These are phyloP conservation scores for Papilio aristodemus DNA, from an alignment of 1,140 invertebrate genomes.

Conservation along the genomic window DNA sequence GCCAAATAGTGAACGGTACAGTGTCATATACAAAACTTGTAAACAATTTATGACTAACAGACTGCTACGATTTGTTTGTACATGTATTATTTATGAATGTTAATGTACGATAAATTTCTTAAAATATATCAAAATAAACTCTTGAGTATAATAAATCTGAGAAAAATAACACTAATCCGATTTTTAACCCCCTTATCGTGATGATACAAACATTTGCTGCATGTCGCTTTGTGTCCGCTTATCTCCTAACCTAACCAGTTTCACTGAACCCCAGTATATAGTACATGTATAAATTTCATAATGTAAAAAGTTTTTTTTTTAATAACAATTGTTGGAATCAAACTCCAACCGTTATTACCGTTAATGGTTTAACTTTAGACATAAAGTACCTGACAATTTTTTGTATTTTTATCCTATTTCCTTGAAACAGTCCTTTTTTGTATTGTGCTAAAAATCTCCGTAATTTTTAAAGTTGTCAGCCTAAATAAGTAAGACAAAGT, in stretches of 20 bases:
- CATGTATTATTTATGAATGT: slow-evolving; percentile 29
- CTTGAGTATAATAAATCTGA: slow-evolving; percentile 2
- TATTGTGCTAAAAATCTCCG: too few species aligned
- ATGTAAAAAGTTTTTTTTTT: too few species aligned
- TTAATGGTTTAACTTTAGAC: too few species aligned
- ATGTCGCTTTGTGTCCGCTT: not conserved
- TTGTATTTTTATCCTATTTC: too few species aligned
- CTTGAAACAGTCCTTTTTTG: too few species aligned
- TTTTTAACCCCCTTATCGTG: not conserved
- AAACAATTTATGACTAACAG: slow-evolving; percentile 48
- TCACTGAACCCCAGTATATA: not conserved
- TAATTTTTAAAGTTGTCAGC: too few species aligned
- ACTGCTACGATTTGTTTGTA: slow-evolving; percentile 11
- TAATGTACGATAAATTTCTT: not conserved
- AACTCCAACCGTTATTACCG: too few species aligned
- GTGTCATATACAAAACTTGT: slow-evolving; percentile 48
- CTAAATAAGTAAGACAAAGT: too few species aligned
- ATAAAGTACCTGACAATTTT: too few species aligned
- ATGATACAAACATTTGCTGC: not conserved
- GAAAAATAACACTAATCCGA: not conserved
- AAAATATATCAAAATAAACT: not conserved
- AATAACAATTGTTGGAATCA: too few species aligned
- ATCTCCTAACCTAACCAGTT: not conserved
- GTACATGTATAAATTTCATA: too few species aligned
- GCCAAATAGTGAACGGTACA: slow-evolving; percentile 55